Evolutionary conservation across 2,888 invertebrate genomes (phyloP).

Genomic region (Drosophila anceps): DNA sequence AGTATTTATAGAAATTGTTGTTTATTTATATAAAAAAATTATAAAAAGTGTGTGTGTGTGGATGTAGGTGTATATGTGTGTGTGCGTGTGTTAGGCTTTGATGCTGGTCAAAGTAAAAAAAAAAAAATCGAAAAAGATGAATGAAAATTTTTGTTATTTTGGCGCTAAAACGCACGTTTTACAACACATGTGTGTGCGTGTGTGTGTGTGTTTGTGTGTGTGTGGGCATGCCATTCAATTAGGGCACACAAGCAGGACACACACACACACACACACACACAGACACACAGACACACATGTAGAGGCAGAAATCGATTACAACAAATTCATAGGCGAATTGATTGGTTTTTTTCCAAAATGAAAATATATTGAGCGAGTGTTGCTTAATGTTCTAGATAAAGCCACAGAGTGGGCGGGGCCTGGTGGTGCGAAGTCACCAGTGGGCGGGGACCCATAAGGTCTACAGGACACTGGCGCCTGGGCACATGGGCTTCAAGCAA

Average conservation of each 20-base stretch:
- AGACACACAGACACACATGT: neutral
- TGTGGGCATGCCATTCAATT: conserved; percentile 57
- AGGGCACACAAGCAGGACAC: conserved; percentile 9
- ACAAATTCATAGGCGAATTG: conserved; percentile 68
- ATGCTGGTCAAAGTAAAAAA: conserved; percentile 15
- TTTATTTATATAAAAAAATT: conserved; percentile 37
- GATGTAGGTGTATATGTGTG: conserved; percentile 1
- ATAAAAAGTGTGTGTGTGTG: neutral
- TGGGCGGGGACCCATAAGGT: neutral
- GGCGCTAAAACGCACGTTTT: conserved; percentile 68
- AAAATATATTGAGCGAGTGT: conserved; percentile 27
- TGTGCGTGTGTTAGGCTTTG: conserved; percentile 36
- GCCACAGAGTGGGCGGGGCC: neutral
- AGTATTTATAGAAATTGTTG: conserved; percentile 40
- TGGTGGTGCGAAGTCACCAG: too few species aligned
- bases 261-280: neutral
- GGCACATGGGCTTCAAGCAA: neutral
- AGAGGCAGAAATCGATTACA: conserved; percentile 40
- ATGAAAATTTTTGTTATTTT: conserved; percentile 58
- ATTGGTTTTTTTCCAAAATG: conserved; percentile 55
- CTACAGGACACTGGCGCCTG: neutral
- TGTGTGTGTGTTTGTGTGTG: conserved; percentile 28
- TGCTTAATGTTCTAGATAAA: conserved; percentile 33
- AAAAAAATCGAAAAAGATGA: conserved; percentile 50
- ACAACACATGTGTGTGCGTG: conserved; percentile 27